phyloP scores from a whole-genome alignment of 2,888 invertebrate species.

The Drosophila melanocephala region DNA sequence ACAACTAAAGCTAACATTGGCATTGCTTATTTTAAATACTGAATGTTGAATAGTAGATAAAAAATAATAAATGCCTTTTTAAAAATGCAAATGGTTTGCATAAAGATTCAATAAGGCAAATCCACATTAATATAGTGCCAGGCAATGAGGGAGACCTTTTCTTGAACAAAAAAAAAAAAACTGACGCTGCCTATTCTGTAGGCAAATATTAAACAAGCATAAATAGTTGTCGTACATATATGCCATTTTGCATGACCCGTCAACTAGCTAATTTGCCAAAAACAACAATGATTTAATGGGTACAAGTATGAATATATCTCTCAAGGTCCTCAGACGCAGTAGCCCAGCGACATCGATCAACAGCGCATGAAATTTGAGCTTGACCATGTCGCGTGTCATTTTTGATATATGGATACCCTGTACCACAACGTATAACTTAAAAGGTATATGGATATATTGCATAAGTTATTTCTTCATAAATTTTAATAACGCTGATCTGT shows the following conservation, averaged over 20 bases:
- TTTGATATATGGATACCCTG: conserved; percentile 45
- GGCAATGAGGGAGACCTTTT: conserved; percentile 42
- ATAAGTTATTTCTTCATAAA: neutral
- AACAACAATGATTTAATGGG: conserved; percentile 57
- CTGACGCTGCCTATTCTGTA: conserved; percentile 48
- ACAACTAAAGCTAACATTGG: conserved; percentile 40
- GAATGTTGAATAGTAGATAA: conserved; percentile 27
- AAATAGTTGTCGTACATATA: conserved; percentile 33
- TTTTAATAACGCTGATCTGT: neutral
- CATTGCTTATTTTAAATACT: conserved; percentile 45
- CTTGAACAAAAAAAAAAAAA: conserved; percentile 35
- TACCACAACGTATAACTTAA: neutral
- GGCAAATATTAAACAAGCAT: conserved; percentile 52
- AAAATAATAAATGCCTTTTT: conserved; percentile 55
- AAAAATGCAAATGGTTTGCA: conserved; percentile 50
- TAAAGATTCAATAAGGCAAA: conserved; percentile 48
- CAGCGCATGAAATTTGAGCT: conserved; percentile 72
- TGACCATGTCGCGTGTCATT: conserved; percentile 65
- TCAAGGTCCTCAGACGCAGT: conserved; percentile 53
- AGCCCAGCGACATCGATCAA: conserved; percentile 62
- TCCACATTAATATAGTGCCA: conserved; percentile 23
- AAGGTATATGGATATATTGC: neutral
- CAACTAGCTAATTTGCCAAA: conserved; percentile 65
- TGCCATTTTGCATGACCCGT: conserved; percentile 41
- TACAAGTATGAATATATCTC: conserved; percentile 48